phyloP scores from a whole-genome alignment of 2,888 invertebrate species.

The Thymelicus lineola region DNA sequence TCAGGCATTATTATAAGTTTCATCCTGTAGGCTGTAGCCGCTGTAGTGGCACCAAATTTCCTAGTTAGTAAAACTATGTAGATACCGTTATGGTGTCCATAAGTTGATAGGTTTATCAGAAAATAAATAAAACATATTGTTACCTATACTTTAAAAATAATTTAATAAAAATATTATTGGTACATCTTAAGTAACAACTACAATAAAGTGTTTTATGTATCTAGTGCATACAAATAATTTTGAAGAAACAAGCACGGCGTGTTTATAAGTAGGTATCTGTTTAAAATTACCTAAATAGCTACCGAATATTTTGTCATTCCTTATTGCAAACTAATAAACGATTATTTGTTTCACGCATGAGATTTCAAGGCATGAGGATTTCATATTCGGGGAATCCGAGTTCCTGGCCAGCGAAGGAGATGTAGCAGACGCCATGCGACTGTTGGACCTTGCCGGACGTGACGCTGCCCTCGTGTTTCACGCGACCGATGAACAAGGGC shows the following conservation, averaged over 20 bases:
- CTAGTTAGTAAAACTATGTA: too few species aligned
- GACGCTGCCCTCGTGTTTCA: slow-evolving; percentile 90
- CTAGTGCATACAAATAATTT: slow-evolving; percentile 51
- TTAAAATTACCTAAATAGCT: slow-evolving; percentile 1
- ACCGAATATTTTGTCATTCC: not conserved
- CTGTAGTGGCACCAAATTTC: too few species aligned
- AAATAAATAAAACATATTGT: slow-evolving; percentile 16
- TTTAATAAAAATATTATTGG: slow-evolving; percentile 54
- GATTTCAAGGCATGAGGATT: slow-evolving; percentile 84
- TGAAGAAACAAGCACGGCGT: slow-evolving; percentile 50
- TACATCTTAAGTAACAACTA: slow-evolving; percentile 45
- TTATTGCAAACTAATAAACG: slow-evolving; percentile 14
- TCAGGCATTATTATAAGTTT: too few species aligned
- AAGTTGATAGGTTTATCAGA: too few species aligned
- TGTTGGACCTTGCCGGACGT: slow-evolving; percentile 94
- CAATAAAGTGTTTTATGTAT: slow-evolving; percentile 41
- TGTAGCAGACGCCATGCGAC: slow-evolving; percentile 93
- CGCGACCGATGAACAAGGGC: slow-evolving; percentile 91
- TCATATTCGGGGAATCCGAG: slow-evolving; percentile 93
- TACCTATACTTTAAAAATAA: slow-evolving; percentile 46
- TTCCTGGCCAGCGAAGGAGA: slow-evolving; percentile 93
- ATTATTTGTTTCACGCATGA: slow-evolving; percentile 3
- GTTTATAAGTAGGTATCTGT: slow-evolving; percentile 24
- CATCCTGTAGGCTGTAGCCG: too few species aligned
- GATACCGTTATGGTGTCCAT: too few species aligned